phyloP scores from a whole-genome alignment of 1,140 invertebrate species.

The Bombus terrestris region DNA sequence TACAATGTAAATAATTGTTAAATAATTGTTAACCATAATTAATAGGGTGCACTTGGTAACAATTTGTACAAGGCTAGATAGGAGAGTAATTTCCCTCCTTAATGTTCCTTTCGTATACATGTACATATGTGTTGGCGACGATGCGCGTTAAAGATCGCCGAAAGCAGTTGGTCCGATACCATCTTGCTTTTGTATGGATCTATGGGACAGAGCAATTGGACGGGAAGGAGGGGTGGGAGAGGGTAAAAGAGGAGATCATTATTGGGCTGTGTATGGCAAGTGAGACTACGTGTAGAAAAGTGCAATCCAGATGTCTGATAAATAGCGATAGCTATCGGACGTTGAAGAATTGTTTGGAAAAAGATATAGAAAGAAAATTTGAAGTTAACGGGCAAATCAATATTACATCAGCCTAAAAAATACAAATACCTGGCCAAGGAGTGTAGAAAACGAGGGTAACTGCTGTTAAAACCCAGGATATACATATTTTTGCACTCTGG shows the following conservation, averaged over 20 bases:
- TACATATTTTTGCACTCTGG: neutral
- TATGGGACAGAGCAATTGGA: neutral
- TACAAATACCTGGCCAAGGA: too few relatives aligned
- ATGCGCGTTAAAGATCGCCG: neutral
- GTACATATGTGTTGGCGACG: neutral
- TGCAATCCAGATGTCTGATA: neutral
- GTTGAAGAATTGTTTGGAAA: neutral
- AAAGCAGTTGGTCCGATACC: neutral
- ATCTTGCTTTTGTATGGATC: neutral
- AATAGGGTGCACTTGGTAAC: neutral
- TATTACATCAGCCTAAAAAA: too few relatives aligned
- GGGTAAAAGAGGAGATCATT: too few relatives aligned
- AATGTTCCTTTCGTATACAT: neutral
- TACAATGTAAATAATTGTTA: slow-evolving; percentile 4
- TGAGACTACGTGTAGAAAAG: neutral
- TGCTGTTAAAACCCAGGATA: neutral
- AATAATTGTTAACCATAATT: neutral
- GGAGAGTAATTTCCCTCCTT: neutral
- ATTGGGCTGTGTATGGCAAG: neutral
- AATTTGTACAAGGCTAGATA: neutral
- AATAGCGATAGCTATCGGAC: neutral
- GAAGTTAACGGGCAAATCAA: too few relatives aligned
- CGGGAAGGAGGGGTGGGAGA: too few relatives aligned
- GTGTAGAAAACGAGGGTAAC: too few relatives aligned
- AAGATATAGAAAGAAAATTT: neutral